Percentiles rank a stretch among this genome's conserved stretches.
These are phyloP conservation scores for Endotricha flammealis DNA, from an alignment of 2,888 invertebrate species.

Conservation along the genomic window DNA sequence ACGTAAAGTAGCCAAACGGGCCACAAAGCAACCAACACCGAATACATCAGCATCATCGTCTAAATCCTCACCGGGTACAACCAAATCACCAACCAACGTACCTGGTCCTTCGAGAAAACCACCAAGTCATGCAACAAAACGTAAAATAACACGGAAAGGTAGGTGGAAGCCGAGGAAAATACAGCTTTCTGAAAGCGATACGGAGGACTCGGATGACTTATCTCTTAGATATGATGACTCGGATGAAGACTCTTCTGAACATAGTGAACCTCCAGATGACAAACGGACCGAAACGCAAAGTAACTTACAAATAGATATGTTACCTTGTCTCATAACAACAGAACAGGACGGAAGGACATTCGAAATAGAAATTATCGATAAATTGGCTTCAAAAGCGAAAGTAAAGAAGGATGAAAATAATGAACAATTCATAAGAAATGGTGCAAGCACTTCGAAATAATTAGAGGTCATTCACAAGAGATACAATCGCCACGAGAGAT, in stretches of 20 bases:
- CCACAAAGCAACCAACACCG: not conserved
- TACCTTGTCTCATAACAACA: slow-evolving; percentile 25
- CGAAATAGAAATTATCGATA: slow-evolving; percentile 37
- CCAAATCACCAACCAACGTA: too few species aligned
- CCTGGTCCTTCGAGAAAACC: too few species aligned
- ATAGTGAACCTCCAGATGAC: not conserved
- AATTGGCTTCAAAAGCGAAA: slow-evolving; percentile 7
- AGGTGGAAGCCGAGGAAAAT: not conserved
- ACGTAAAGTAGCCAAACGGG: too few species aligned
- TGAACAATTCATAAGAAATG: not conserved
- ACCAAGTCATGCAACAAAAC: not conserved
- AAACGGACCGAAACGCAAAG: slow-evolving; percentile 5
- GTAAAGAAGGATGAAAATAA: not conserved
- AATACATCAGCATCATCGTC: not conserved
- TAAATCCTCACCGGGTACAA: too few species aligned
- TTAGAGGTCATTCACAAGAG: too few species aligned
- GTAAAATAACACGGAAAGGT: not conserved
- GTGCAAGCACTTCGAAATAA: too few species aligned
- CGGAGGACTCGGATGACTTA: not conserved
- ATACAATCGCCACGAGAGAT: too few species aligned
- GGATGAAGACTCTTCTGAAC: not conserved
- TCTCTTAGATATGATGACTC: not conserved
- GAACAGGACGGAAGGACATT: slow-evolving; percentile 18
- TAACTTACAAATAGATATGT: slow-evolving; percentile 22
- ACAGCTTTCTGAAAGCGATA: not conserved